Evolutionary conservation across 2,888 invertebrate species (phyloP), one percentile per base, ranked within the genome.

Genomic region (Idaea dimidiata): DNA sequence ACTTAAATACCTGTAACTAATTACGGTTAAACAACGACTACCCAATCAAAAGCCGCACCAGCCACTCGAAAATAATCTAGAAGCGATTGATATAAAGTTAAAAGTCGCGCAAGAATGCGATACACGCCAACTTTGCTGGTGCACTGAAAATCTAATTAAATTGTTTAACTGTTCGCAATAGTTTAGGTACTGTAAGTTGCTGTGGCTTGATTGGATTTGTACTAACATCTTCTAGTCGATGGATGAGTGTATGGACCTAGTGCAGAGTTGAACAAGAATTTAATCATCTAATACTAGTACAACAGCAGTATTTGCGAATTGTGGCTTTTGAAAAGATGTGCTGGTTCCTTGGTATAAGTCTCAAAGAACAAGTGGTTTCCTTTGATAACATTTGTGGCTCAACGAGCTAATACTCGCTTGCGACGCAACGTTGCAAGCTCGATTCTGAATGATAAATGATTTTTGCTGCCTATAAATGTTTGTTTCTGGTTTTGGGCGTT

Each of bases 101-200:
- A 63, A 54, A 60, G 62, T 66, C 62, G 66, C 61, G 62, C 66
- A 59, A 62, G 71, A 69, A 74, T 66, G 73, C 66, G 72, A 66
- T 70, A 72, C 72, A 67, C 68, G 71, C 71, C 70, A 71, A 66
- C 70, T 59, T 65, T 69, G 68, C 71, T 66, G 62, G 71, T 63
- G 70, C 66, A 68, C 72, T 73, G 64, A 72, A 43, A 71, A 68
- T 76, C 79, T 85, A 84, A 86, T 86, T 84, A 83, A 84, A 84
- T 86, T 84, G 86, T 83, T 81, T 77, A 80, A 69, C 79, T 73
- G 74, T 72, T 74, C 61, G 70, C 72, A 76, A 80, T 80, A 82
- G 82, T 83, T 82, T 62, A 72, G 72, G 61, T 73, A 75, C 73
- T 68, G 62, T 64, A 67, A 69, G 72, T 73, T 70, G 62, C 70